Evolutionary conservation across 2,113 vertebrate species (phyloP).

Genomic region (Amazona vittata): DNA sequence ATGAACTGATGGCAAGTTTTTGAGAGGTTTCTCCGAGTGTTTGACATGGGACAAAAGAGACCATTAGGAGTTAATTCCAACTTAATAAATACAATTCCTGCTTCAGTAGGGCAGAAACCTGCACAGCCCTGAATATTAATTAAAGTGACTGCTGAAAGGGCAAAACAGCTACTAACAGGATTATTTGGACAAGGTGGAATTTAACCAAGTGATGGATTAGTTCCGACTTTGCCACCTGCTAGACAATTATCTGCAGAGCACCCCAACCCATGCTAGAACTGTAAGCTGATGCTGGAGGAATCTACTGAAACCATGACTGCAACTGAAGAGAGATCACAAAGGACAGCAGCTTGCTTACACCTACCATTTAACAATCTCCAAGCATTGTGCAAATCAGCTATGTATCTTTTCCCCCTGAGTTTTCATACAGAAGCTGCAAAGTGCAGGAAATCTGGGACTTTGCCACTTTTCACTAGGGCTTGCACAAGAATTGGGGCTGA

Average conservation of each 20-base stretch:
- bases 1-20: background rate
- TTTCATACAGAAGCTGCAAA: background rate
- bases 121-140: constrained; percentile 37
- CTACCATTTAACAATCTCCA: background rate
- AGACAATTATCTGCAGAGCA: constrained; percentile 62
- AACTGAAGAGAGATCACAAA: background rate
- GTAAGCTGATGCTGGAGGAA: background rate
- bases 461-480: background rate
- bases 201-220: constrained; percentile 66
- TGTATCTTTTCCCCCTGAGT: fast-evolving
- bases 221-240: constrained; percentile 56
- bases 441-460: background rate
- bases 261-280: constrained; percentile 4
- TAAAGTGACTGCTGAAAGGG: constrained; percentile 60
- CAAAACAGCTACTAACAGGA: constrained; percentile 57
- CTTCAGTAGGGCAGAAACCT: background rate
- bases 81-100: background rate
- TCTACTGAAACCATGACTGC: background rate
- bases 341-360: background rate
- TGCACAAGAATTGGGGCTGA: background rate
- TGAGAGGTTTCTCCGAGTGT: background rate
- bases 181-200: constrained; percentile 55
- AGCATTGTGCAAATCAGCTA: background rate
- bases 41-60: background rate
- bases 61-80: background rate